Evolutionary conservation across 2,888 invertebrate genomes (phyloP), one percentile per base, ranked within the genome.

Genomic region (Drosophila prostipennis): DNA sequence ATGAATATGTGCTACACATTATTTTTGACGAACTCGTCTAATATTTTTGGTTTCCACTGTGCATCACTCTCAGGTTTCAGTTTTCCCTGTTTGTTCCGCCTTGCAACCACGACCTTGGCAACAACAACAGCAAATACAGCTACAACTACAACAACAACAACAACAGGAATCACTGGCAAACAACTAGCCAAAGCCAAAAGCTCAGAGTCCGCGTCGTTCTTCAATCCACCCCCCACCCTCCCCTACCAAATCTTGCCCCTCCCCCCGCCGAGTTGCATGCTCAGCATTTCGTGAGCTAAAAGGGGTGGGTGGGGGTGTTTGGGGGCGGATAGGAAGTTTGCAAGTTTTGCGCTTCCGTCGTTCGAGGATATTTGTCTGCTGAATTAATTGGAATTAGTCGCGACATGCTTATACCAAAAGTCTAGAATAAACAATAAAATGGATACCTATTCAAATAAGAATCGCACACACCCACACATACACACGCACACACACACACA

Each of bases 311-410:
- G 23, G 14, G 23, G 14, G 19, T n/a, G 34, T 10, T 32, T 32
- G 19, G 39, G 39, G 23, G 42, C 54, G 39, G 49, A 39, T 61
- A 45, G 55, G 71, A 72, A 70, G 71, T 72, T 69, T 68, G 68
- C 69, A 57, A 76, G 72, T 79, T 79, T 77, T 39, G 65, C 58
- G 78, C 80, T 82, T 85, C 80, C 82, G 85, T 58, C 74, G 78
- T 84, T 84, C 57, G 77, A 81, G 84, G 78, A 84, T 88, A 84
- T 87, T 87, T 88, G 89, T 88, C 89, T 87, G 87, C 77, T 79
- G 85, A 87, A 87, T 88, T 88, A 87, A 87, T 87, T 87, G 89
- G 89, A 87, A 87, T 87, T 85, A 88, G 89, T 88, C 87, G 87
- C 87, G 87, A 87, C 87, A 83, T 87, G 85, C 88, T 85, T 85